phyloP scores from a whole-genome alignment of 2,888 invertebrate genomes.

The Eupithecia abbreviata region DNA sequence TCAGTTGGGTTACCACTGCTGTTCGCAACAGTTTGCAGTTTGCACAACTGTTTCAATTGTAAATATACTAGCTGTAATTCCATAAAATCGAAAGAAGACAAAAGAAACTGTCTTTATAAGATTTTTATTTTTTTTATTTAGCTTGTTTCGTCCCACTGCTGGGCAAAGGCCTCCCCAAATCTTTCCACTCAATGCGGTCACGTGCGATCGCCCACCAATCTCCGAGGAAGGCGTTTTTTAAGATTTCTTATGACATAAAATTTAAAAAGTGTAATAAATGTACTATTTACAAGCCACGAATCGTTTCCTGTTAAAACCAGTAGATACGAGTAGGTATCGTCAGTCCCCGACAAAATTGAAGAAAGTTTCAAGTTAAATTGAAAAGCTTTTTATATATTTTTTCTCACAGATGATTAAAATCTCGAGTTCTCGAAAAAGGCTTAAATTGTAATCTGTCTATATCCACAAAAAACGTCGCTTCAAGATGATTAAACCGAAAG shows the following conservation, averaged over 20 bases:
- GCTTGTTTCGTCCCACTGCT: too few relatives aligned
- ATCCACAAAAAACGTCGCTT: conserved; percentile 13
- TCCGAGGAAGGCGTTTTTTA: too few relatives aligned
- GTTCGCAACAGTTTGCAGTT: not conserved
- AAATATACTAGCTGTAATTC: not conserved
- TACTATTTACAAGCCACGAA: not conserved
- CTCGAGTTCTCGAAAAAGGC: conserved; percentile 8
- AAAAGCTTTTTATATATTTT: not conserved
- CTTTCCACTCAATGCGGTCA: too few relatives aligned
- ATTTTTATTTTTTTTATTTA: too few relatives aligned
- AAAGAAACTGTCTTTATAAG: too few relatives aligned
- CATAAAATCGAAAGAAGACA: too few relatives aligned
- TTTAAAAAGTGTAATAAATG: too few relatives aligned
- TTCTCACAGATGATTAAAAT: conserved; percentile 6
- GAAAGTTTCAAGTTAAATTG: not conserved
- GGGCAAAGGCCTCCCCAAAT: too few relatives aligned
- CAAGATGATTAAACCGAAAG: not conserved
- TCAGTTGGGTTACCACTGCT: not conserved
- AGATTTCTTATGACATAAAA: too few relatives aligned
- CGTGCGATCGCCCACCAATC: too few relatives aligned
- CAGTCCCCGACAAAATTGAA: not conserved
- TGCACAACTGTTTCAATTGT: not conserved
- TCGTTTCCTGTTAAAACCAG: not conserved
- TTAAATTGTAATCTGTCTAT: conserved; percentile 12
- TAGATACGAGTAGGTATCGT: not conserved